A percentile compares a stretch with the other conserved stretches of the same genome.
Conservation (phyloP, 2,797 vertebrate species). For the Rallus crepitans region DNA sequence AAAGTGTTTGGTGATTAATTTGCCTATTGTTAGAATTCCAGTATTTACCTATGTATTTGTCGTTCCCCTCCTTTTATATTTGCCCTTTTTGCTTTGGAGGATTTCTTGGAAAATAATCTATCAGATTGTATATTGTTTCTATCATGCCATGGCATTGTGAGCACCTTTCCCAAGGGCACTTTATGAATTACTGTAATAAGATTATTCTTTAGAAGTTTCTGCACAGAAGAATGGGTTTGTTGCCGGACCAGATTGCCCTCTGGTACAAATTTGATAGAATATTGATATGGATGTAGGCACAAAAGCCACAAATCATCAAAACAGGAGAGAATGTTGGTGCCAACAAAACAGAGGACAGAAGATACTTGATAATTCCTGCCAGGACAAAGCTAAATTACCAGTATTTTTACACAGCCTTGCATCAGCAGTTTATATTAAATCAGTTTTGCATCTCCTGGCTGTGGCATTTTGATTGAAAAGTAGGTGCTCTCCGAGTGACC, state of each 20-base stretch:
- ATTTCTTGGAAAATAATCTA: not conserved
- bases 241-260: not conserved
- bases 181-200: not conserved
- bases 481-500: accelerated
- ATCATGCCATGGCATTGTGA: not conserved
- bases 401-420: not conserved
- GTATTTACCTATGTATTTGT: not conserved
- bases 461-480: not conserved
- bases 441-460: not conserved
- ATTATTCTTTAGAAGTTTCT: constrained; percentile 2
- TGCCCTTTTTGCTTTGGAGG: not conserved
- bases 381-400: not conserved
- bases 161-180: constrained; percentile 59
- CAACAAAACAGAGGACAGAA: not conserved
- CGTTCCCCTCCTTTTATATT: not conserved
- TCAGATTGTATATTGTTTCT: constrained; percentile 26
- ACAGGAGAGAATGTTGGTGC: not conserved
- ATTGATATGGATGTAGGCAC: not conserved
- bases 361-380: not conserved
- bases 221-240: not conserved
- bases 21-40: not conserved
- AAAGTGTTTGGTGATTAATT: not conserved
- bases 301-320: not conserved
- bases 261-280: not conserved
- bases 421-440: not conserved